Evolutionary conservation across 1,140 invertebrate species (phyloP).

Genomic region (Saccostrea cuccullata): DNA sequence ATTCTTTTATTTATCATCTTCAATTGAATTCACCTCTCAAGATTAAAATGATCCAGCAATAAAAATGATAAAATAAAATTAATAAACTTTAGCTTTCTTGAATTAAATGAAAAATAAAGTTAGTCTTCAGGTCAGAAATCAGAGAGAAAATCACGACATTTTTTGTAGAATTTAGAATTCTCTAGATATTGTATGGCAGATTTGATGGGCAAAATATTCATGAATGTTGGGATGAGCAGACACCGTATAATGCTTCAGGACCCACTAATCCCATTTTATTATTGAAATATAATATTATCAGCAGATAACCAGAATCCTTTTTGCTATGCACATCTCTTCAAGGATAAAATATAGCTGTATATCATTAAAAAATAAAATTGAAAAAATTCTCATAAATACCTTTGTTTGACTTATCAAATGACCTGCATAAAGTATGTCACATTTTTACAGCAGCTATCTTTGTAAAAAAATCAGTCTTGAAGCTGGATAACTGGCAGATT

Average conservation of each 20-base stretch:
- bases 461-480: too few species aligned
- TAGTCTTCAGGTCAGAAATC: not conserved
- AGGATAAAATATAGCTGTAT: not conserved
- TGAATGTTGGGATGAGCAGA: not conserved
- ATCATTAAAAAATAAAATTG: not conserved
- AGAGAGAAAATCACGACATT: not conserved
- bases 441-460: too few species aligned
- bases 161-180: not conserved
- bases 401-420: too few species aligned
- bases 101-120: too few species aligned
- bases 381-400: not conserved
- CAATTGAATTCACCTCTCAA: too few species aligned
- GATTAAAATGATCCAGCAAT: not conserved
- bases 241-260: not conserved
- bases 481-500: too few species aligned
- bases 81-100: too few species aligned
- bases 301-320: not conserved
- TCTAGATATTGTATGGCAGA: not conserved
- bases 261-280: not conserved
- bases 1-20: too few species aligned
- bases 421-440: too few species aligned
- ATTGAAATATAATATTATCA: not conserved
- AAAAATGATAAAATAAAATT: not conserved
- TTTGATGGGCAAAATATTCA: constrained; percentile 13
- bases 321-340: not conserved